These are phyloP conservation scores for Tetragonula clypearis DNA, from an alignment of 1,140 invertebrate species.

Conservation along the genomic window DNA sequence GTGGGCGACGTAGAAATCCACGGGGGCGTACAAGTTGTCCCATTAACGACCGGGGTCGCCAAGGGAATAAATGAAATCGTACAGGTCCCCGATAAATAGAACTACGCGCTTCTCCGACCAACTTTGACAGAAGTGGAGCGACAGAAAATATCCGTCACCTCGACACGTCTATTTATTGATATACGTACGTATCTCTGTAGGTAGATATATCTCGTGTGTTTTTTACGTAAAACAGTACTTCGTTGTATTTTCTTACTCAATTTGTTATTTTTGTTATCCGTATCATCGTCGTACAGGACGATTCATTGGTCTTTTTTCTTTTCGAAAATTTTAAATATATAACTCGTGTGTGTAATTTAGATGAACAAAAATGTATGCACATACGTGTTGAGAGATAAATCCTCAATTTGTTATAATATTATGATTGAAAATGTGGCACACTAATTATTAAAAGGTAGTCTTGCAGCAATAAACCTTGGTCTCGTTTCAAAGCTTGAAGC, in stretches of 20 bases:
- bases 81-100: slow-evolving; percentile 14
- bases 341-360: too few relatives aligned
- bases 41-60: neutral
- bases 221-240: neutral
- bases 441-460: too few relatives aligned
- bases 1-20: slow-evolving; percentile 30
- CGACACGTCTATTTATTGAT: neutral
- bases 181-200: too few relatives aligned
- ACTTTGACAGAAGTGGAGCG: slow-evolving; percentile 10
- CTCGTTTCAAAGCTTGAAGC: too few relatives aligned
- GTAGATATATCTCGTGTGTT: neutral
- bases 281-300: too few relatives aligned
- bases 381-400: too few relatives aligned
- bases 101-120: neutral
- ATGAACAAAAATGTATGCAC: too few relatives aligned
- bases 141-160: neutral
- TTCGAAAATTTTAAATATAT: too few relatives aligned
- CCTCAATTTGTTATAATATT: too few relatives aligned
- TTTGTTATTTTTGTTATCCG: neutral
- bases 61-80: slow-evolving; percentile 24
- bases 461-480: too few relatives aligned
- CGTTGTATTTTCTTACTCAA: neutral
- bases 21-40: slow-evolving; percentile 24
- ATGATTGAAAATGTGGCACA: too few relatives aligned
- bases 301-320: too few relatives aligned